These are phyloP conservation scores for Rhinopithecus roxellana DNA, from an alignment of 2,113 vertebrate species.

Conservation along the genomic window DNA sequence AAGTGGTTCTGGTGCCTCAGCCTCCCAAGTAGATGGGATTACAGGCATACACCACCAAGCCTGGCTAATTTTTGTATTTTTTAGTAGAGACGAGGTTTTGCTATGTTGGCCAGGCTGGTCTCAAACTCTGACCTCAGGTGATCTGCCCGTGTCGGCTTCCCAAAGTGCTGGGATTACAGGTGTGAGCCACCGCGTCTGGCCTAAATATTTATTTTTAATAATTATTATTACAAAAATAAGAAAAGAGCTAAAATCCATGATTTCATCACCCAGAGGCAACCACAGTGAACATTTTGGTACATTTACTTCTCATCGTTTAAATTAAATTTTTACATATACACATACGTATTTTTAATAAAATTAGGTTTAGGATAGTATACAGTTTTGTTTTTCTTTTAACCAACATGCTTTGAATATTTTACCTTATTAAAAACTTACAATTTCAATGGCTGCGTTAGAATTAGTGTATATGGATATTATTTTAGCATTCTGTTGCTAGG, in stretches of 20 bases:
- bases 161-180: too few relatives aligned
- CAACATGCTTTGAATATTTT: neutral
- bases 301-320: constrained; percentile 17
- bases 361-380: neutral
- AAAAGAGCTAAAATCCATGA: neutral
- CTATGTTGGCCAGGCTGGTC: too few relatives aligned
- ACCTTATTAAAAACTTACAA: neutral
- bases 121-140: too few relatives aligned
- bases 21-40: too few relatives aligned
- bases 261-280: neutral
- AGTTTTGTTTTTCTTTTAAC: neutral
- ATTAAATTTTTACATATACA: neutral
- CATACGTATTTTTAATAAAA: neutral
- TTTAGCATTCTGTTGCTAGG: neutral
- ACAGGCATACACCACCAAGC: too few relatives aligned
- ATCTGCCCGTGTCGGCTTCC: too few relatives aligned
- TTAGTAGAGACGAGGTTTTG: too few relatives aligned
- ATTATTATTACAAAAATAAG: neutral
- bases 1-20: too few relatives aligned
- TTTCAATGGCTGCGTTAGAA: neutral
- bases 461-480: neutral
- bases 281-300: neutral
- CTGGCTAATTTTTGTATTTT: too few relatives aligned
- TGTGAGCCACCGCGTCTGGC: too few relatives aligned
- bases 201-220: neutral